Conservation (phyloP, 2,888 invertebrate genomes). For the Brachypalpus laphriformis region DNA sequence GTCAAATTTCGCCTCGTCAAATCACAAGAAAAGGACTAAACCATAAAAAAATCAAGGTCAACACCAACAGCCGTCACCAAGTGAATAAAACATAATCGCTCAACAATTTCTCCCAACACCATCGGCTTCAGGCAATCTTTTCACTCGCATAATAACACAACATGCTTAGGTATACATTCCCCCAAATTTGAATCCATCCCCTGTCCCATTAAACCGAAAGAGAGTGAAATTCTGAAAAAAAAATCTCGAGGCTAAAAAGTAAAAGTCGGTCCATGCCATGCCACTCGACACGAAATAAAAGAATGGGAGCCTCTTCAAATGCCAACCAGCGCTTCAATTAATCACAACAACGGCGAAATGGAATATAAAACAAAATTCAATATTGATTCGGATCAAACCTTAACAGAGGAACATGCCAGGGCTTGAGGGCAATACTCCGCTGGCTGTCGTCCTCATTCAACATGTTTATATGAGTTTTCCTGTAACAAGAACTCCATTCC, state of each 20-base stretch:
- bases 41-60: conserved; percentile 27
- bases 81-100: conserved; percentile 38
- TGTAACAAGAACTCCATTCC: neutral
- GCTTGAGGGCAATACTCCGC: neutral
- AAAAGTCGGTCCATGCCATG: neutral
- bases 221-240: neutral
- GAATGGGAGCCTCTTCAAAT: conserved; percentile 18
- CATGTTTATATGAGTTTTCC: conserved; percentile 1
- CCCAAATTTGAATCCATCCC: neutral
- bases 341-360: conserved; percentile 6
- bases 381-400: conserved; percentile 35
- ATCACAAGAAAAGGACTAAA: neutral
- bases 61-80: conserved; percentile 19
- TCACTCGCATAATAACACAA: neutral
- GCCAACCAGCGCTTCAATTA: conserved; percentile 34
- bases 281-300: neutral
- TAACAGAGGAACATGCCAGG: neutral
- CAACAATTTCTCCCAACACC: neutral
- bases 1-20: neutral
- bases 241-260: neutral
- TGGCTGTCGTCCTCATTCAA: neutral
- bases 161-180: neutral
- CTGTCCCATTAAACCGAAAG: neutral
- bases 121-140: conserved; percentile 6
- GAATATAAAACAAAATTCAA: conserved; percentile 32